phyloP scores from a whole-genome alignment of 2,113 vertebrate species.

The Echinops telfairi region DNA sequence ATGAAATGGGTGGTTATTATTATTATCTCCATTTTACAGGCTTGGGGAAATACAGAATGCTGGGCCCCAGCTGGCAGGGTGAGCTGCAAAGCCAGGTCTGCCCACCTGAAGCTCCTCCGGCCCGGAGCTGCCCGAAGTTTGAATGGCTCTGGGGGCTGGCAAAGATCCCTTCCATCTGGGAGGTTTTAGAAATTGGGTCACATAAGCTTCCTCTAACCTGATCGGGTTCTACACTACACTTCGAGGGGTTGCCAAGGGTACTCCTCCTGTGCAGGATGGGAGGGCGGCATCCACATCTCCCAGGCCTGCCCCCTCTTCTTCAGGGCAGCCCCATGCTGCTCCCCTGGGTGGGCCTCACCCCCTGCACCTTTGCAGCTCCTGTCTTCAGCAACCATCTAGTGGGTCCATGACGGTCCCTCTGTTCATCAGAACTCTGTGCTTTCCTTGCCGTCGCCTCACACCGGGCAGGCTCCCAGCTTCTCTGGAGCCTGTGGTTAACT shows the following conservation, averaged over 20 bases:
- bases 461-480: background rate
- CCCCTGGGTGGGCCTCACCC: accelerated
- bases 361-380: background rate
- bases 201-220: too few relatives aligned
- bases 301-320: accelerated
- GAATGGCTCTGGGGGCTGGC: background rate
- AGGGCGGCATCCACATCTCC: background rate
- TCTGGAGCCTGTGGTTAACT: conserved; percentile 6
- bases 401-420: background rate
- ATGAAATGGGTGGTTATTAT: background rate
- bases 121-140: background rate
- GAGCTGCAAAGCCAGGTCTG: background rate
- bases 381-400: background rate
- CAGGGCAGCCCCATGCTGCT: background rate
- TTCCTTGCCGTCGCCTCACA: background rate
- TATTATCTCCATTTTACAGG: background rate
- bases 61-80: background rate
- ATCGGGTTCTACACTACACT: background rate
- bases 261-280: background rate
- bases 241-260: accelerated
- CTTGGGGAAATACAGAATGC: background rate
- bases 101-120: background rate
- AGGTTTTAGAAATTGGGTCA: background rate
- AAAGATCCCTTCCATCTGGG: too few relatives aligned
- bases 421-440: conserved; percentile 8